Evolutionary conservation across 2,113 vertebrate genomes (phyloP).

Genomic region (Bufo bufo): DNA sequence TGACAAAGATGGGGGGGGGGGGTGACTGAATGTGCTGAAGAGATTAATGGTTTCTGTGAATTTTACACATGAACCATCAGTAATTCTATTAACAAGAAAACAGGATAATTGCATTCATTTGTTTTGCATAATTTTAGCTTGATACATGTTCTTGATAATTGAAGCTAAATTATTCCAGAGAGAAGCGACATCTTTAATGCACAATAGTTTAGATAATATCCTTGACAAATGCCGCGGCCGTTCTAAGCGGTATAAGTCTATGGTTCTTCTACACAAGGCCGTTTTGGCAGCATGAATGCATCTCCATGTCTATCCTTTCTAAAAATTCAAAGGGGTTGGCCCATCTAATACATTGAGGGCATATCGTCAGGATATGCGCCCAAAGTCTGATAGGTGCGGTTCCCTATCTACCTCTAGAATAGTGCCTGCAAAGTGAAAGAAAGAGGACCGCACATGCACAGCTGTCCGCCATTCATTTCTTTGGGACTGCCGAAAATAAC

Average conservation of each 20-base stretch:
- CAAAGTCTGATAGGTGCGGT: too few species aligned
- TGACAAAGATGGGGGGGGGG: not conserved
- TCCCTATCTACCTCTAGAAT: too few species aligned
- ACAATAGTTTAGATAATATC: not conserved
- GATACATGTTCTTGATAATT: conserved; percentile 37
- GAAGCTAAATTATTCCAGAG: not conserved
- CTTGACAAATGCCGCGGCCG: not conserved
- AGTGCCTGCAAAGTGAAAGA: too few species aligned
- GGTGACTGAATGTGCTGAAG: conserved; percentile 10
- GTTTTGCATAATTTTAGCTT: conserved; percentile 28
- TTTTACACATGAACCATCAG: conserved; percentile 38
- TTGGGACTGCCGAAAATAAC: too few species aligned
- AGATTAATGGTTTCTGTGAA: conserved; percentile 39
- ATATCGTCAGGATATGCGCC: too few species aligned
- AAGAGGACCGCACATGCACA: too few species aligned
- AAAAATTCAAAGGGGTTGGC: not conserved
- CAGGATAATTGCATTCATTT: conserved; percentile 44
- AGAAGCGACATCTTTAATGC: not conserved
- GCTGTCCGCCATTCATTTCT: too few species aligned
- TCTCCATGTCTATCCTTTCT: not conserved
- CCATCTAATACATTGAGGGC: too few species aligned
- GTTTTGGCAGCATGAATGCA: not conserved
- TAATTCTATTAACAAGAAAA: conserved; percentile 51
- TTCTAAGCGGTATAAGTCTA: not conserved
- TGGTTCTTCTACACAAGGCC: not conserved